Conservation (phyloP, 1,140 invertebrate species). For the Nylanderia fulva region DNA sequence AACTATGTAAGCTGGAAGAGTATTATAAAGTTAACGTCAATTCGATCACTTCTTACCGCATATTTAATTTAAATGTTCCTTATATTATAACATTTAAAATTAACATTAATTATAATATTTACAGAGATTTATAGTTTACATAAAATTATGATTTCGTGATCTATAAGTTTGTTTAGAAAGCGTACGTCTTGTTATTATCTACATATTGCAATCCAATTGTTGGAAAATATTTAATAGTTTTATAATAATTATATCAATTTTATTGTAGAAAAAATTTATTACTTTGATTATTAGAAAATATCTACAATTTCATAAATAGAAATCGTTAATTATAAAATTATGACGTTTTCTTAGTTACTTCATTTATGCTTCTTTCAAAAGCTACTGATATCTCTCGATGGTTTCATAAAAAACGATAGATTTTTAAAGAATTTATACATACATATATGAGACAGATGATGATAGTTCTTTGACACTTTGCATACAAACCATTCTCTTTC, state of each 20-base stretch:
- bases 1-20: background rate
- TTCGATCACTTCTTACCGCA: background rate
- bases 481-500: background rate
- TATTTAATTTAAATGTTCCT: background rate
- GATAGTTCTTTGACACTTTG: conserved; percentile 11
- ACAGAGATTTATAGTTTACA: background rate
- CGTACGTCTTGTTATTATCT: background rate
- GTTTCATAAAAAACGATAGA: background rate
- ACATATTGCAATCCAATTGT: background rate
- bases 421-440: conserved; percentile 20
- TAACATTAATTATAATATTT: background rate
- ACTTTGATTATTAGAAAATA: background rate
- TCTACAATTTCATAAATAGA: background rate
- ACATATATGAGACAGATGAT: background rate
- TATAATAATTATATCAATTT: background rate
- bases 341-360: background rate
- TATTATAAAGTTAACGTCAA: background rate
- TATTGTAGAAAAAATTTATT: background rate
- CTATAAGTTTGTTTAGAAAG: background rate
- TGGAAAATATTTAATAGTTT: background rate
- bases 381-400: background rate
- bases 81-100: too few relatives aligned
- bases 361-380: background rate
- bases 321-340: background rate
- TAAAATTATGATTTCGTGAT: background rate